Base-by-base conservation (phyloP, 2,888 invertebrate genomes). In the Hoplodrina ambigua region DNA sequence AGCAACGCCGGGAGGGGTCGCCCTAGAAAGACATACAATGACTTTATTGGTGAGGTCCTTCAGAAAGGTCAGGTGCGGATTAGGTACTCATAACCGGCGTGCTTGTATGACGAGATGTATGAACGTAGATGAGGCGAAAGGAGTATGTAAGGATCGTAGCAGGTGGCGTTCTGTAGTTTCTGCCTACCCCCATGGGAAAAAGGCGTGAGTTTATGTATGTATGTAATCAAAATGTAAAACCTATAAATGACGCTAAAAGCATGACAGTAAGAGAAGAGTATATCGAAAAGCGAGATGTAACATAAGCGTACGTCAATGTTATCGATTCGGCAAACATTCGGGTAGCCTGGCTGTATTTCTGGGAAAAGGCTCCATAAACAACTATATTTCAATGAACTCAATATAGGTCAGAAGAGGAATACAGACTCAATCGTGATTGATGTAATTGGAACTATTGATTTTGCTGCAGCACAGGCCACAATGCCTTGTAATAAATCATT, bases 371-470 rank as follows among this genome's bases (percentile, higher is more conserved):
- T 62, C 11, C 30, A 30, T 55, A 17, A n/a, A 37, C 10, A 44
- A 37, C 54, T 53, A 33, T 20, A 63, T 62, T 65, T 59, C 49
- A 17, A 61, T 19, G 53, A 55, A 59, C 15, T 52, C 0, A 13
- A 77, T 65, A 62, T 69, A 65, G 62, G 59, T 73, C 78, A 69
- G 15, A 10, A 13, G 25, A 60, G 33, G 50, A 44, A 60, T 33
- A 69, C 25, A 60, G 52, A 57, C 44, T 44, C 52, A 25, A 41
- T 17, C n/a, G 52, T 59, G 54, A 25, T 59, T 41, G 54, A 69
- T 69, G 62, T 69, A 75, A 59, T 63, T 63, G 54, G 19, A 37
- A 53, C n/a, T 62, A 70, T 76, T 65, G 76, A 70, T 76, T 62
- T 60, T 15, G 20, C 46, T 59, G 55, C 70, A 71, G 30, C 2